Percentiles rank a stretch among this genome's conserved stretches.
Evolutionary conservation across 2,113 vertebrate species (phyloP).

Genomic region (Anolis carolinensis): DNA sequence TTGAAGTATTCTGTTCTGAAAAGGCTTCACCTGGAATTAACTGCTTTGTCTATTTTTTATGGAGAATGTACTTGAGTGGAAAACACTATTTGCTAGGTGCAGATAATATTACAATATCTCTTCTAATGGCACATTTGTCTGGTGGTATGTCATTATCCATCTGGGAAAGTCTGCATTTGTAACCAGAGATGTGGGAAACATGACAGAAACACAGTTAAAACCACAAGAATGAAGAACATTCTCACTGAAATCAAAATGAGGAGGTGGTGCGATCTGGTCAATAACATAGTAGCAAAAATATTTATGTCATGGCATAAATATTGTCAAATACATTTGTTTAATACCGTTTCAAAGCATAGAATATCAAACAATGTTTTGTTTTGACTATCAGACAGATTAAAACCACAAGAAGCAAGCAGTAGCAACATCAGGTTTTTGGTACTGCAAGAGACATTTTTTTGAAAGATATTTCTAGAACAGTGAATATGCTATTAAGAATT

Average conservation of each 20-base stretch:
- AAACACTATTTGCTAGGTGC: not conserved
- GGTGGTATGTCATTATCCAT: not conserved
- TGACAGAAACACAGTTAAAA: slow-evolving; percentile 13
- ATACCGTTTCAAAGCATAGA: slow-evolving; percentile 28
- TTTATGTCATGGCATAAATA: slow-evolving; percentile 54
- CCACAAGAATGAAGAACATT: slow-evolving; percentile 43
- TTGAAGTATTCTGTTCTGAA: not conserved
- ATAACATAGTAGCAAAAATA: slow-evolving; percentile 45
- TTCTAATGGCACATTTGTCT: not conserved
- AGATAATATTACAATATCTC: not conserved
- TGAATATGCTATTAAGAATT: slow-evolving; percentile 14
- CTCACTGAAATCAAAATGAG: slow-evolving; percentile 49
- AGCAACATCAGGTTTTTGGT: slow-evolving; percentile 3
- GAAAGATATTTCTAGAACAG: not conserved
- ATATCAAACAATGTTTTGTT: slow-evolving; percentile 55
- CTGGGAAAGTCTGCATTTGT: slow-evolving; percentile 1
- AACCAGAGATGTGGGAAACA: slow-evolving; percentile 31
- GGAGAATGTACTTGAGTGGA: not conserved
- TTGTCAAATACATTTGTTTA: slow-evolving; percentile 47
- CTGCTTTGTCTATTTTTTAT: slow-evolving; percentile 8
- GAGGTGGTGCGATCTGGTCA: slow-evolving; percentile 39
- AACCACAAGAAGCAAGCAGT: too few species aligned
- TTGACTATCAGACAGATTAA: not conserved
- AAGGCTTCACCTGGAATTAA: not conserved
- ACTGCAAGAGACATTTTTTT: slow-evolving; percentile 19